A percentile compares a stretch with the other conserved stretches of the same genome.
Conservation (phyloP, 2,113 vertebrate species). For the Notothenia coriiceps region DNA sequence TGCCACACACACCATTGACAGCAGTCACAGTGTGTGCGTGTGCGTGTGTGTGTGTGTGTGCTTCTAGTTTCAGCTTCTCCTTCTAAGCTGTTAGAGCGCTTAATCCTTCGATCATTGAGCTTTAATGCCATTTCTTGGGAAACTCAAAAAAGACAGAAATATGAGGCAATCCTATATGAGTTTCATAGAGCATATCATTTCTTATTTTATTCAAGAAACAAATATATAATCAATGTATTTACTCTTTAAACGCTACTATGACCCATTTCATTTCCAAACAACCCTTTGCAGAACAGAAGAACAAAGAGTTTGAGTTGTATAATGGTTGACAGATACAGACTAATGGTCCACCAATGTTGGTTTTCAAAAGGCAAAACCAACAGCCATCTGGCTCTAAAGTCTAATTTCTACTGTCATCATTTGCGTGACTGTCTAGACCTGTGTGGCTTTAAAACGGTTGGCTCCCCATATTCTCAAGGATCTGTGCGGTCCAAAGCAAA, state of each 20-base stretch:
- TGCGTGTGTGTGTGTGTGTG: background rate
- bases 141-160: background rate
- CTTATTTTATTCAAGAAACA: background rate
- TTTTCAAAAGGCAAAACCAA: background rate
- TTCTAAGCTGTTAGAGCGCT: background rate
- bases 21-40: constrained; percentile 7
- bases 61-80: background rate
- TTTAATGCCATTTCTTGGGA: background rate
- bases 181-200: background rate
- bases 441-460: too few relatives aligned
- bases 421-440: background rate
- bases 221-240: background rate
- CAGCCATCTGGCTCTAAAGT: background rate
- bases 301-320: background rate
- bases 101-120: background rate
- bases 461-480: too few relatives aligned
- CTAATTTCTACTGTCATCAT: background rate
- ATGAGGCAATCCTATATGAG: background rate
- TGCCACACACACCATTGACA: constrained; percentile 48
- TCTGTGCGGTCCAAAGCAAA: too few relatives aligned
- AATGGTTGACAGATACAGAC: too few relatives aligned
- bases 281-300: background rate
- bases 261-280: background rate
- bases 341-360: too few relatives aligned
- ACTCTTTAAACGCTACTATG: background rate